Percentiles rank a stretch among this genome's conserved stretches.
These are phyloP conservation scores for Falco cherrug DNA, from an alignment of 2,797 vertebrate genomes.

Conservation along the genomic window DNA sequence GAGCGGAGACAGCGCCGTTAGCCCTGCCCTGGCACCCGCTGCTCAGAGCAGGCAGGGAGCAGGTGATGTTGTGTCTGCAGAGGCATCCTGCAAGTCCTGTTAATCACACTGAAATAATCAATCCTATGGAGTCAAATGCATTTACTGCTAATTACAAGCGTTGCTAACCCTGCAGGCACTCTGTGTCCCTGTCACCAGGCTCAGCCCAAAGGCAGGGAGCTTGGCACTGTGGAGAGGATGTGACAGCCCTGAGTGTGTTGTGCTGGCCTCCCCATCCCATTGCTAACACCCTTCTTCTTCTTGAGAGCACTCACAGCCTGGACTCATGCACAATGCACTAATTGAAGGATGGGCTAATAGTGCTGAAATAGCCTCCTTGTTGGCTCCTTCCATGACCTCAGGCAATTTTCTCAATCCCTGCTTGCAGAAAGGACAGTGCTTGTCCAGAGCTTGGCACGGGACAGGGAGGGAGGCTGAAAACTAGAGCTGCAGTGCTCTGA, in stretches of 20 bases:
- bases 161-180: neutral
- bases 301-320: accelerated
- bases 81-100: neutral
- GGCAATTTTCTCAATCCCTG: neutral
- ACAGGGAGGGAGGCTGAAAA: neutral
- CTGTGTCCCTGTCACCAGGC: neutral
- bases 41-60: neutral
- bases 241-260: neutral
- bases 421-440: neutral
- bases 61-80: slow-evolving; percentile 2
- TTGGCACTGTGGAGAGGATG: neutral
- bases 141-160: neutral
- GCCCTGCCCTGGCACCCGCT: accelerated
- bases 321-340: neutral
- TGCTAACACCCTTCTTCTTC: neutral
- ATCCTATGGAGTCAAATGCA: neutral
- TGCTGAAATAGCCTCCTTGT: neutral
- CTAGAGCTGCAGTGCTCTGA: neutral
- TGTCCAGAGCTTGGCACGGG: neutral
- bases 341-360: neutral
- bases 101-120: slow-evolving; percentile 37
- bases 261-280: neutral
- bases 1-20: neutral
- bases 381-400: neutral
- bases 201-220: neutral